Conservation (phyloP, 2,113 vertebrate species). For the Leptocoma aspasia region DNA sequence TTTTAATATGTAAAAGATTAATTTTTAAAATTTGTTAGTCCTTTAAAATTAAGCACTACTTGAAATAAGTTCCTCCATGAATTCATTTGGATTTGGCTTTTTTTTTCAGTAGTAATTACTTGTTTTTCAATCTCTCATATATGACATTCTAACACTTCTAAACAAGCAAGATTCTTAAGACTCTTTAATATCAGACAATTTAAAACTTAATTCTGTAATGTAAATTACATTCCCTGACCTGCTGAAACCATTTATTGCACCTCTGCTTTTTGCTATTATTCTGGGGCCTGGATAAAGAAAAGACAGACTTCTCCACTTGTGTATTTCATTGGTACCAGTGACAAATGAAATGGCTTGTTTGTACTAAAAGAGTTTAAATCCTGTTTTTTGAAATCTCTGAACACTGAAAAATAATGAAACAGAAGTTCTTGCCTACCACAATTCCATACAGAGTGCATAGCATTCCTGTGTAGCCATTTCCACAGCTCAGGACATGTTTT, state of each 20-base stretch:
- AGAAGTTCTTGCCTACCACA: not conserved
- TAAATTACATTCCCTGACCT: not conserved
- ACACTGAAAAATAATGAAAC: not conserved
- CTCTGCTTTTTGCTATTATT: not conserved
- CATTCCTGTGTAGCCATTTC: not conserved
- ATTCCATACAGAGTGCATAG: not conserved
- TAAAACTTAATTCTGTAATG: not conserved
- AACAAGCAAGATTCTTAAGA: not conserved
- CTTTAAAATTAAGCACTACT: not conserved
- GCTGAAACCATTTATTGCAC: not conserved
- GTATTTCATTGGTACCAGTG: not conserved
- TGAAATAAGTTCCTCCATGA: not conserved
- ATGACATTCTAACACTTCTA: not conserved
- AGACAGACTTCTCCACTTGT: not conserved
- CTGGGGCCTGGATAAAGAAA: not conserved
- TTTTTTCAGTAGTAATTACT: not conserved
- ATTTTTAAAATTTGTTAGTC: not conserved
- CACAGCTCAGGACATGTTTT: not conserved
- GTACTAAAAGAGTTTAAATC: not conserved
- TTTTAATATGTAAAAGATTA: not conserved
- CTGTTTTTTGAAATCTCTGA: not conserved
- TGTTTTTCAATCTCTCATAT: not conserved
- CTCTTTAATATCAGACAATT: not conserved
- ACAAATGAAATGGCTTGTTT: not conserved
- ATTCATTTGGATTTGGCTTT: not conserved